phyloP scores from a whole-genome alignment of 2,113 vertebrate species.

The Brevimyrus niger region DNA sequence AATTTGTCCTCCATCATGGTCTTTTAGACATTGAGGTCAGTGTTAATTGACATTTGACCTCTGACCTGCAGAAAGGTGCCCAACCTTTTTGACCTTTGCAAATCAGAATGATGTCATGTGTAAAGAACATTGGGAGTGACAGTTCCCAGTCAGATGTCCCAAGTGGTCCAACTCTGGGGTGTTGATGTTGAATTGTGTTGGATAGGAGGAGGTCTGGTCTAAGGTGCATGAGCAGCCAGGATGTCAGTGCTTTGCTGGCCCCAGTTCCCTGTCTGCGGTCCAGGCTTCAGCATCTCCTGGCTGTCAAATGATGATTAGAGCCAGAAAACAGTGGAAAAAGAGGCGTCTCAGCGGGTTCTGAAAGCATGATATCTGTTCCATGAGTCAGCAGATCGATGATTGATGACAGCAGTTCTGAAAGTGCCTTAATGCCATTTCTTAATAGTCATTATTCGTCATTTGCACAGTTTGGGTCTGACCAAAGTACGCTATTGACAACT shows the following conservation, averaged over 20 bases:
- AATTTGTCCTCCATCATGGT: not conserved
- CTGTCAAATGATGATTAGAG: not conserved
- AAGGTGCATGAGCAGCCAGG: not conserved
- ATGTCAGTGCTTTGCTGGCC: not conserved
- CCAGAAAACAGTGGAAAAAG: not conserved
- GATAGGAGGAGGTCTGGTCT: not conserved
- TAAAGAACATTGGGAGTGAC: not conserved
- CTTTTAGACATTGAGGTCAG: not conserved
- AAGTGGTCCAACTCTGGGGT: not conserved
- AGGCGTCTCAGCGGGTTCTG: not conserved
- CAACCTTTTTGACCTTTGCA: not conserved
- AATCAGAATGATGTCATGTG: not conserved
- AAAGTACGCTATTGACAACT: conserved; percentile 27
- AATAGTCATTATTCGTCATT: conserved; percentile 49
- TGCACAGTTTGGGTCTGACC: conserved; percentile 29
- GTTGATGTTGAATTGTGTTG: not conserved
- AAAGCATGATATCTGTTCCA: conserved; percentile 28
- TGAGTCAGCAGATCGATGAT: conserved; percentile 23
- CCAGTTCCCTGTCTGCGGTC: not conserved
- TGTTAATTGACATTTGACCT: not conserved
- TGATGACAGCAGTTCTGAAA: conserved; percentile 35
- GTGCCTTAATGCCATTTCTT: conserved; percentile 24
- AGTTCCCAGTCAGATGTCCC: not conserved
- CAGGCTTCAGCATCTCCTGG: not conserved
- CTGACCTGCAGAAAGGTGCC: not conserved